phyloP scores from a whole-genome alignment of 2,113 vertebrate genomes.

The Catharus bicknelli region DNA sequence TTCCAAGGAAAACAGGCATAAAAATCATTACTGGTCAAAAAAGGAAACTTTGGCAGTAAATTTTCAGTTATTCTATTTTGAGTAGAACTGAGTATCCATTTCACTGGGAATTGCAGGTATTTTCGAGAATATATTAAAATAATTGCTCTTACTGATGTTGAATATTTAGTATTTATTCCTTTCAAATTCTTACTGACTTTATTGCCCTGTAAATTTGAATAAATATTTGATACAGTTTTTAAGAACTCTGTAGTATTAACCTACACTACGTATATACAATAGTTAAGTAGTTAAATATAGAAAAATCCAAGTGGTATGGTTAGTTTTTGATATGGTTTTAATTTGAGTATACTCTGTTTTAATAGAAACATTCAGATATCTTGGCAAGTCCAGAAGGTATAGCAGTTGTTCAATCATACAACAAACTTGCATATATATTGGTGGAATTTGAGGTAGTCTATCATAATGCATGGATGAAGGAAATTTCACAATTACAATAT shows the following conservation, averaged over 20 bases:
- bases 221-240: background rate
- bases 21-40: background rate
- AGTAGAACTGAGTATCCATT: background rate
- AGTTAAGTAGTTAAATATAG: background rate
- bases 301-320: background rate
- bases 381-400: constrained; percentile 77
- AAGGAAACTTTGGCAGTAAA: background rate
- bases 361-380: constrained; percentile 81
- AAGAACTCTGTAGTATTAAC: background rate
- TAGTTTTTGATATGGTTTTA: background rate
- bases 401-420: constrained; percentile 79
- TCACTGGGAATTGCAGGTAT: background rate
- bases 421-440: constrained; percentile 76
- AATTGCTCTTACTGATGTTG: background rate
- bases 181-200: background rate
- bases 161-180: background rate
- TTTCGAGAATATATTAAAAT: background rate
- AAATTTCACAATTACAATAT: constrained; percentile 73
- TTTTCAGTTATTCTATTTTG: background rate
- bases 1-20: background rate
- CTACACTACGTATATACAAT: background rate
- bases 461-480: constrained; percentile 78
- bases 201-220: background rate
- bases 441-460: constrained; percentile 79
- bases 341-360: constrained; percentile 20